Percentiles rank a stretch among this genome's conserved stretches.
Evolutionary conservation across 2,888 invertebrate species (phyloP).

Genomic region (Gymnoscelis rufifasciata): DNA sequence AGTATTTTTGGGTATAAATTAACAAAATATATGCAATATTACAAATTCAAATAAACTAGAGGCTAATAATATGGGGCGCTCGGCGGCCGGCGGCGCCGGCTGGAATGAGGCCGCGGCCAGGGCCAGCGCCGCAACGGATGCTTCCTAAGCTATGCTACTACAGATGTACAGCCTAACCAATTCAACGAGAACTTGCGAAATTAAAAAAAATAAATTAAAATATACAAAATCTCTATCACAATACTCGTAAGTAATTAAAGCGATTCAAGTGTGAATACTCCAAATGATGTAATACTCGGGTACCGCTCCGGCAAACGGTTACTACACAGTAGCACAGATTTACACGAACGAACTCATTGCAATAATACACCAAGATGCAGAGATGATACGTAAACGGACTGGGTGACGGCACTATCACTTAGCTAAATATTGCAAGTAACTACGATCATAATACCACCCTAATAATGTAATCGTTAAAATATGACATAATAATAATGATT

Average conservation of each 20-base stretch:
- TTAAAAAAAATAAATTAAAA: slow-evolving; percentile 79
- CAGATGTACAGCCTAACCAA: slow-evolving; percentile 70
- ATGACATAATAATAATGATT: slow-evolving; percentile 54
- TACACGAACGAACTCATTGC: slow-evolving; percentile 47
- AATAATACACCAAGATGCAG: slow-evolving; percentile 53
- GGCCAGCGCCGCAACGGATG: slow-evolving; percentile 16
- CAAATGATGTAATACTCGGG: slow-evolving; percentile 61
- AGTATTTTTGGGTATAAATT: slow-evolving; percentile 78
- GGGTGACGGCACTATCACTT: slow-evolving; percentile 59
- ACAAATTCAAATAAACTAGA: slow-evolving; percentile 76
- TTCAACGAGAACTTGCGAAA: slow-evolving; percentile 72
- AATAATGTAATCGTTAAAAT: slow-evolving; percentile 59
- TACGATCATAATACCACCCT: slow-evolving; percentile 63
- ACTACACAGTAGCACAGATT: slow-evolving; percentile 63
- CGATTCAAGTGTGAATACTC: slow-evolving; percentile 78
- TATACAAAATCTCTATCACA: slow-evolving; percentile 80
- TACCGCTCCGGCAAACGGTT: slow-evolving; percentile 36
- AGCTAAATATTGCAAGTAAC: slow-evolving; percentile 72
- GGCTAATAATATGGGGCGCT: slow-evolving; percentile 75
- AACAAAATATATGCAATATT: slow-evolving; percentile 79
- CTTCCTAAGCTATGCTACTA: neutral
- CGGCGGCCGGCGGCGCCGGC: slow-evolving; percentile 30
- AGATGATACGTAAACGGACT: slow-evolving; percentile 45
- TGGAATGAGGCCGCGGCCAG: neutral
- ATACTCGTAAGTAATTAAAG: slow-evolving; percentile 80